Base-by-base conservation (phyloP, 1,140 invertebrate species). In the Rhyacophila brunnea region DNA sequence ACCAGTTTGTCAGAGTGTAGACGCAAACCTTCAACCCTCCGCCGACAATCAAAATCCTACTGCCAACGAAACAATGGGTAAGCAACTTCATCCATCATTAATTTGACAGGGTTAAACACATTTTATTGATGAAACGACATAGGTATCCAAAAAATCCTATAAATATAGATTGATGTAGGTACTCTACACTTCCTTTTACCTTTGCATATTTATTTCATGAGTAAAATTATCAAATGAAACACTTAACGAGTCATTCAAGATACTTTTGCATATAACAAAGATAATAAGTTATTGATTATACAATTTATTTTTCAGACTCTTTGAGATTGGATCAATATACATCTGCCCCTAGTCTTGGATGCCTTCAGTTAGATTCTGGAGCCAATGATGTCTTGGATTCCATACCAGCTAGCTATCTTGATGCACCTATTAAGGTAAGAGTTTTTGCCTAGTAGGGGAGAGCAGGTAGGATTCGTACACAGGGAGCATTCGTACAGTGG, bases 401-500 rank as follows among this genome's bases (percentile, higher is more conserved):
- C 35, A 64, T 64, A 38, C 62, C 62, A 15, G 62, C 57, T 19
- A 64, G 62, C 58, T 64, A 50, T 44, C 54, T 64, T 32, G 57
- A 64, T 28, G 49, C 55, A 17, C 56, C 61, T 11, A 23, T 49
- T 32, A 58, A 63, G 55, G 61, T 63, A 56, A 10, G 7, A 43
- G 6, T 43, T 6, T 14, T n/a, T n/a, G n/a, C n/a, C n/a, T n/a
- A n/a, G n/a, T n/a, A n/a, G n/a, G n/a, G n/a, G n/a, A n/a, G n/a
- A n/a, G n/a, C n/a, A n/a, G n/a, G n/a, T n/a, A n/a, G n/a, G n/a
- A n/a, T n/a, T n/a, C n/a, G n/a, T n/a, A n/a, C n/a, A n/a, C n/a
- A n/a, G n/a, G n/a, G n/a, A n/a, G n/a, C n/a, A n/a, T n/a, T n/a
- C n/a, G n/a, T n/a, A n/a, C n/a, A n/a, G n/a, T n/a, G n/a, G n/a